Base-by-base conservation (phyloP, 2,888 invertebrate species). In the Ramazzottius varieornatus region DNA sequence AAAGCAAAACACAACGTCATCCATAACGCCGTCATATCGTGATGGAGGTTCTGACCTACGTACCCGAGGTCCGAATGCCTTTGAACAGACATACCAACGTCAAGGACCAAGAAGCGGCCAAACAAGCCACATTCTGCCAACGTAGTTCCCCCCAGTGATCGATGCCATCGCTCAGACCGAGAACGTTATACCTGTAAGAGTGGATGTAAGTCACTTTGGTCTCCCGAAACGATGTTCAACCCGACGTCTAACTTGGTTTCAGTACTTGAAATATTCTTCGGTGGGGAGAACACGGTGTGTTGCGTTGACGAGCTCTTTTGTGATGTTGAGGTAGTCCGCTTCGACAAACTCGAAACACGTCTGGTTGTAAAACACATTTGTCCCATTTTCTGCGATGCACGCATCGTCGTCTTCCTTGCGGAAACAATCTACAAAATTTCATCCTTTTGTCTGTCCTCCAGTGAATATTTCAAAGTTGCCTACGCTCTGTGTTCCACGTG, bases 131-230 rank as follows among this genome's bases (percentile, higher is more conserved):
- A 32, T 64, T 33, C 32, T 64, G 34, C 33, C 40, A 46, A 33
- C 65, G 67, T 4, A 67, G 46, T 32, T 32, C 2, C 8, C 67
- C 67, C 46, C 67, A 32, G 20, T 67, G 40, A 16, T 63, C 65
- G 29, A 67, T 67, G 33, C 64, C 65, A 1, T 54, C 65, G 33
- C 66, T 67, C 46, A 68, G 32, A 8, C 67, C 32, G 1, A 67
- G 33, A 13, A 67, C 54, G 24, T 54, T 54, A 54, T 54, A 54
- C 54, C 54, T 54, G n/a, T n/a, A n/a, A n/a, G n/a, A n/a, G n/a
- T n/a, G n/a, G n/a, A n/a, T n/a, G n/a, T n/a, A n/a, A n/a, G n/a
- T n/a, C n/a, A n/a, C n/a, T n/a, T n/a, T n/a, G n/a, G n/a, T n/a
- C n/a, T n/a, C 40, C 20, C 40, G 8, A 20, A 8, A 40, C 20